These are phyloP conservation scores for Anguilla marmorata DNA, from an alignment of 2,797 vertebrate genomes.

Conservation along the genomic window DNA sequence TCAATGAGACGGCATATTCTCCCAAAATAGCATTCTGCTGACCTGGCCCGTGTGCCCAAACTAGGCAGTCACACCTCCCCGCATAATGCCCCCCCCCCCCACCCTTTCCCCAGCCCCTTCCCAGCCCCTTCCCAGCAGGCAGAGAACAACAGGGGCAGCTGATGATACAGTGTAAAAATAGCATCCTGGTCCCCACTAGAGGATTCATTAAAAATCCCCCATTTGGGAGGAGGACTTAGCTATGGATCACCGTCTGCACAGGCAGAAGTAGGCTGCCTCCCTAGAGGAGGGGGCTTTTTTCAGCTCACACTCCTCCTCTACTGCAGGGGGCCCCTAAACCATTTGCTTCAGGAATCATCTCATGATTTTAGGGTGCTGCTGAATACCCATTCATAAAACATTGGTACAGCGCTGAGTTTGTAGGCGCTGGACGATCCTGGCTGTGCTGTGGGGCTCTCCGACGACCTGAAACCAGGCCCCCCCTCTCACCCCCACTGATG, in stretches of 20 bases:
- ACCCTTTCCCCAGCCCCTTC: not conserved
- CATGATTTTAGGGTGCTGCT: not conserved
- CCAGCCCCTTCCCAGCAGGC: not conserved
- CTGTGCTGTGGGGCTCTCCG: not conserved
- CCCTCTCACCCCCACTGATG: not conserved
- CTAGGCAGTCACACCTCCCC: constrained; percentile 8
- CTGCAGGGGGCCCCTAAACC: not conserved
- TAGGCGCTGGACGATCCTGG: not conserved
- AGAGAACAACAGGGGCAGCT: not conserved
- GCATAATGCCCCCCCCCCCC: not conserved
- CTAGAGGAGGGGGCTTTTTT: not conserved
- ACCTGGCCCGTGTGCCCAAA: constrained; percentile 33
- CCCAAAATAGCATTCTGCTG: constrained; percentile 38
- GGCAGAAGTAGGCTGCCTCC: constrained; percentile 17
- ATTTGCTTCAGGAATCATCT: not conserved
- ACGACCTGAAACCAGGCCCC: not conserved
- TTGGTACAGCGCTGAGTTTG: not conserved
- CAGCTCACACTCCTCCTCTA: not conserved
- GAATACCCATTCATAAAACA: not conserved
- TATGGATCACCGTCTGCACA: constrained; percentile 10
- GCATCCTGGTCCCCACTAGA: constrained; percentile 18
- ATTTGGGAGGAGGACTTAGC: not conserved
- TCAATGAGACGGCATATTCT: not conserved
- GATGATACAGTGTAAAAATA: constrained; percentile 42
- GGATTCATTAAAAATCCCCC: constrained; percentile 19